A percentile compares a stretch with the other conserved stretches of the same genome.
phyloP scores from a whole-genome alignment of 1,140 invertebrate species.

The Cydia fagiglandana region DNA sequence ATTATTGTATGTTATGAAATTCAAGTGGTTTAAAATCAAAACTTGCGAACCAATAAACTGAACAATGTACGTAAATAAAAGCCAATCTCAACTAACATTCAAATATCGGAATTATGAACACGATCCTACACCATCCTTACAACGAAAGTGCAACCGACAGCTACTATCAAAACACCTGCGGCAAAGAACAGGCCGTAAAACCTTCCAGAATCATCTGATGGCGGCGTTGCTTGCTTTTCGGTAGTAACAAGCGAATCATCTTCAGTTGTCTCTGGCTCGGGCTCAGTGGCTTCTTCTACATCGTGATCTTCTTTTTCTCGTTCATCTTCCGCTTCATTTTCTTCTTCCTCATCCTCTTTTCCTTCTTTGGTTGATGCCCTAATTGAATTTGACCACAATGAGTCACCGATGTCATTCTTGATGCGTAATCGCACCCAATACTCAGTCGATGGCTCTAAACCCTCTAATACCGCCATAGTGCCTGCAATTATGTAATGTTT shows the following conservation, averaged over 20 bases:
- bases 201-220: slow-evolving; percentile 14
- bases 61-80: not conserved
- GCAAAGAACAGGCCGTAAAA: slow-evolving; percentile 64
- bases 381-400: slow-evolving; percentile 5
- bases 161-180: slow-evolving; percentile 52
- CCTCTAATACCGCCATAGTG: not conserved
- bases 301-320: not conserved
- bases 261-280: not conserved
- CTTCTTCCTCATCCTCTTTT: not conserved
- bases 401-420: not conserved
- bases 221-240: not conserved
- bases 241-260: slow-evolving; percentile 7
- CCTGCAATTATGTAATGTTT: not conserved
- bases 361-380: slow-evolving; percentile 1
- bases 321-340: slow-evolving; percentile 40
- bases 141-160: slow-evolving; percentile 55
- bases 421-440: slow-evolving; percentile 18
- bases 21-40: too few relatives aligned
- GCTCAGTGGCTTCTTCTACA: slow-evolving; percentile 40
- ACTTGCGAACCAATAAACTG: too few relatives aligned
- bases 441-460: not conserved
- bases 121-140: slow-evolving; percentile 54
- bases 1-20: too few relatives aligned
- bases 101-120: not conserved
- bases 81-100: not conserved